A percentile compares a stretch with the other conserved stretches of the same genome.
phyloP scores from a whole-genome alignment of 2,113 vertebrate species.

The Pseudopodoces humilis region DNA sequence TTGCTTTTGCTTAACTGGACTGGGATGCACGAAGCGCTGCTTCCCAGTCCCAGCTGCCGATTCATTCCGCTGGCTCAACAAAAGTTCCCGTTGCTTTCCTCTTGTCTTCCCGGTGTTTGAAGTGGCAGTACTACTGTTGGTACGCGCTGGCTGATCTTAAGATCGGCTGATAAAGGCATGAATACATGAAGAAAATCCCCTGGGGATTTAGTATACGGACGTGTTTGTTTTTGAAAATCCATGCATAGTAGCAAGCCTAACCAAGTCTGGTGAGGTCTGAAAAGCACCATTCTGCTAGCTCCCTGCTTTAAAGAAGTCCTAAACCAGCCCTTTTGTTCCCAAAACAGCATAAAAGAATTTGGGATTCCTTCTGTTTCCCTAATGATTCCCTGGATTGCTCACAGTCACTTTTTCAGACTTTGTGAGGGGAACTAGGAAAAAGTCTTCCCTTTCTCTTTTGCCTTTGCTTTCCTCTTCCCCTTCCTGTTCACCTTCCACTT shows the following conservation, averaged over 20 bases:
- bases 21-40: background rate
- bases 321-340: background rate
- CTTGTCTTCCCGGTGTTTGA: background rate
- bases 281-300: background rate
- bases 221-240: background rate
- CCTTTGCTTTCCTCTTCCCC: background rate
- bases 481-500: background rate
- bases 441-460: background rate
- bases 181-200: background rate
- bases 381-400: background rate
- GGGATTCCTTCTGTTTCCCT: background rate
- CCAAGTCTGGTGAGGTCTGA: background rate
- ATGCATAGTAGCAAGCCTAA: background rate
- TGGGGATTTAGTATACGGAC: background rate
- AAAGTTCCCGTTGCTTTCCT: background rate
- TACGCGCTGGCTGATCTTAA: background rate
- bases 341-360: background rate
- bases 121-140: background rate
- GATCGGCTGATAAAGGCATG: background rate
- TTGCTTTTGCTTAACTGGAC: background rate
- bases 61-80: background rate
- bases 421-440: background rate
- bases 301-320: background rate
- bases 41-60: background rate
- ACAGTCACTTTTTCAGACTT: background rate